phyloP scores from a whole-genome alignment of 2,797 vertebrate species.

The Mionectes olivaceus region DNA sequence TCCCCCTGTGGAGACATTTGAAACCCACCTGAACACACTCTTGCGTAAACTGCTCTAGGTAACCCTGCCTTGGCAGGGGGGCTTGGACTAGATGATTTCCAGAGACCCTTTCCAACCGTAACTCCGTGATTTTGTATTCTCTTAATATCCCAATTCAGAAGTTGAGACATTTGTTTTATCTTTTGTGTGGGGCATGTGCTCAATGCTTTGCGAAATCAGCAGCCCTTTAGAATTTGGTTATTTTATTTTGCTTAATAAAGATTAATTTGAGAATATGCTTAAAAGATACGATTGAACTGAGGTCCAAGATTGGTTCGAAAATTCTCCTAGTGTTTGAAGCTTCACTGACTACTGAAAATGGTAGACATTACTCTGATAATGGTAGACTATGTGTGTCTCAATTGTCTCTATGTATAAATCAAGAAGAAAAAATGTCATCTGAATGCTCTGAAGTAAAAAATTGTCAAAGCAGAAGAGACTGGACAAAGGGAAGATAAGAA shows the following conservation, averaged over 20 bases:
- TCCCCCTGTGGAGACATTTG: not conserved
- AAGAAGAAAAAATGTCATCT: not conserved
- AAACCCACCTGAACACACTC: not conserved
- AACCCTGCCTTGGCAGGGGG: not conserved
- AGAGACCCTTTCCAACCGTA: not conserved
- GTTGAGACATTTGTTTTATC: not conserved
- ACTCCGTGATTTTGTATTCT: not conserved
- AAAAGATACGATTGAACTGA: not conserved
- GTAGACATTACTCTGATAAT: not conserved
- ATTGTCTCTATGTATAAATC: not conserved
- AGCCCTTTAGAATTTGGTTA: not conserved
- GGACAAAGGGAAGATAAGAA: not conserved
- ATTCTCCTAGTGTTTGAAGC: not conserved
- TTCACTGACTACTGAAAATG: not conserved
- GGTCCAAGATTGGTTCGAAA: not conserved
- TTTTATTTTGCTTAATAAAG: not conserved
- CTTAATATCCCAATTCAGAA: not conserved
- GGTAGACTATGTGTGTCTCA: not conserved
- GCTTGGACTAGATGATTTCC: not conserved
- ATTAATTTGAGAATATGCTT: not conserved
- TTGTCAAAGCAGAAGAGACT: not conserved
- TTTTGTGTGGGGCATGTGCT: fast-evolving
- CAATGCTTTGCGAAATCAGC: not conserved
- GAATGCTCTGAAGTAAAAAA: not conserved
- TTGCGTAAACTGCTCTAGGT: not conserved